Evolutionary conservation across 64 coral and sea anemone genomes (phyloP).

Genomic region (Cladopsammia gracilis): DNA sequence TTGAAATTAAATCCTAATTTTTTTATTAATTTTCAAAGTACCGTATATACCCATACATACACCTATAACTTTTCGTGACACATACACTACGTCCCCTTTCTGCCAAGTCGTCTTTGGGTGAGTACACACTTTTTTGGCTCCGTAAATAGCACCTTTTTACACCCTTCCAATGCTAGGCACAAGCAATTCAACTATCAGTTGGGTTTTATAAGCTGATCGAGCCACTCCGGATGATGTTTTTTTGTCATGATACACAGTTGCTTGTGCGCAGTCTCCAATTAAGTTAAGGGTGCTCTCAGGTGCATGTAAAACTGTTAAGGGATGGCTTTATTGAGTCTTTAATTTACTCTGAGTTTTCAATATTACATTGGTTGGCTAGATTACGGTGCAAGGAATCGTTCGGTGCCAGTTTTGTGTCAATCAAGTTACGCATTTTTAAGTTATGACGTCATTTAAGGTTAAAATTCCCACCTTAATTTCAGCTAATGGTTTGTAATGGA

Average conservation of each 20-base stretch:
- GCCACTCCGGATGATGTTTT: background rate
- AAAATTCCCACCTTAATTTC: no score
- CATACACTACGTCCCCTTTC: no score
- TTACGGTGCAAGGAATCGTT: background rate
- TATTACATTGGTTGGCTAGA: background rate
- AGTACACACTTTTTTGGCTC: background rate
- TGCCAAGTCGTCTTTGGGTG: background rate
- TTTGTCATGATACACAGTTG: background rate
- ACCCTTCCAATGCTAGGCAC: no score
- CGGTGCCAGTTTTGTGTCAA: no score
- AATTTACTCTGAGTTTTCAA: background rate
- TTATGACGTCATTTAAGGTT: no score
- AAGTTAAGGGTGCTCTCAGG: background rate
- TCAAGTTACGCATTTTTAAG: no score
- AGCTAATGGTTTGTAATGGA: no score
- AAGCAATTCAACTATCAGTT: background rate
- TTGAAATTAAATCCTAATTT: no score
- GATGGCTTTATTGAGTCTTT: background rate
- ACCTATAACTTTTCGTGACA: no score
- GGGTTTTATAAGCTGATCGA: background rate
- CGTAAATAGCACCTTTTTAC: no score
- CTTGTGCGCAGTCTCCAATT: background rate
- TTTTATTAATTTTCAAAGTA: no score
- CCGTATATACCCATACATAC: no score
- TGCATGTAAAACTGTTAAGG: background rate